Percentiles rank a stretch among this genome's conserved stretches.
Conservation (phyloP, 1,140 invertebrate species). For the Stegodyphus dumicola region DNA sequence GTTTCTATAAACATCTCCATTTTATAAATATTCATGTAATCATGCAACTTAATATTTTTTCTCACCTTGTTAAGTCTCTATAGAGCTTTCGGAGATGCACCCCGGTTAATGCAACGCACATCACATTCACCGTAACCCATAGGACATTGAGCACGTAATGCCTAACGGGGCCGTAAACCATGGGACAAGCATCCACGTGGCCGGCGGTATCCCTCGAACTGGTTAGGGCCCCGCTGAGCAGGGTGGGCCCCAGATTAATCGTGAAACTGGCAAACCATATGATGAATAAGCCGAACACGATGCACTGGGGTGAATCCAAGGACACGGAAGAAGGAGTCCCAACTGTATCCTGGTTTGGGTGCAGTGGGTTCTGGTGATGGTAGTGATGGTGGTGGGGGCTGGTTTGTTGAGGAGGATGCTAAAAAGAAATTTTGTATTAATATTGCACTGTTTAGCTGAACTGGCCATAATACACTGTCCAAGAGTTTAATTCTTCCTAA, state of each 20-base stretch:
- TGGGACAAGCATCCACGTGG: constrained; percentile 82
- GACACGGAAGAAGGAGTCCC: constrained; percentile 69
- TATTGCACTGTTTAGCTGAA: too few relatives aligned
- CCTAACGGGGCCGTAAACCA: constrained; percentile 79
- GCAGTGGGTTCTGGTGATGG: constrained; percentile 31
- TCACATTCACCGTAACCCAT: constrained; percentile 88
- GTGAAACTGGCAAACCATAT: constrained; percentile 87
- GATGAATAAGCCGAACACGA: constrained; percentile 91
- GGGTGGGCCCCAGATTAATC: constrained; percentile 90
- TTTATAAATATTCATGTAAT: background rate
- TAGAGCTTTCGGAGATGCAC: constrained; percentile 87
- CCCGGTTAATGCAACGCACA: constrained; percentile 85
- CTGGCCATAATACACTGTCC: too few relatives aligned
- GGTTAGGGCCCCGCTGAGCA: constrained; percentile 84
- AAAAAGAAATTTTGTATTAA: background rate
- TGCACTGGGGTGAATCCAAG: constrained; percentile 86
- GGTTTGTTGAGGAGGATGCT: constrained; percentile 56
- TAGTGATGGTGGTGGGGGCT: constrained; percentile 46
- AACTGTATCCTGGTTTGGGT: constrained; percentile 21
- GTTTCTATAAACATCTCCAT: too few relatives aligned
- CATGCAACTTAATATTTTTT: background rate
- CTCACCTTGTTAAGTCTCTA: constrained; percentile 79
- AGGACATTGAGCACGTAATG: constrained; percentile 90
- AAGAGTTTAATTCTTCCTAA: too few relatives aligned
- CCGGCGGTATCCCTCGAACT: constrained; percentile 70